Evolutionary conservation across 2,113 vertebrate species (phyloP).

Genomic region (Galemys pyrenaicus): DNA sequence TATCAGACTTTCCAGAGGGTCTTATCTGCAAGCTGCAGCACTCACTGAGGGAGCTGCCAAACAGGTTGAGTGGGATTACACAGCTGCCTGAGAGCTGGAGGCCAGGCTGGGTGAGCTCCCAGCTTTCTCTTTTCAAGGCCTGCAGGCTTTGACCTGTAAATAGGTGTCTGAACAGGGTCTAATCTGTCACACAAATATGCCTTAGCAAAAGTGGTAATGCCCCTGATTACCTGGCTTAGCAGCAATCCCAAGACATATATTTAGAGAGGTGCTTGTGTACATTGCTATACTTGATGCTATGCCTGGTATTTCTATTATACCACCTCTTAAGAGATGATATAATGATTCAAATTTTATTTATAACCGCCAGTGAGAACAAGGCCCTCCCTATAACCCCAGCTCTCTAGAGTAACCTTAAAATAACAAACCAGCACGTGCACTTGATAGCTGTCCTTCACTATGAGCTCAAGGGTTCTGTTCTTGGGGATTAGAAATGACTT

Average conservation of each 20-base stretch:
- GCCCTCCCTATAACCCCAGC: not conserved
- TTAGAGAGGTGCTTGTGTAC: slow-evolving; percentile 60
- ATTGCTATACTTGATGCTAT: slow-evolving; percentile 65
- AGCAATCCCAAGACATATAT: slow-evolving; percentile 48
- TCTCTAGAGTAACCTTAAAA: slow-evolving; percentile 46
- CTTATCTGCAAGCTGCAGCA: slow-evolving; percentile 75
- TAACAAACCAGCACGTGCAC: slow-evolving; percentile 1
- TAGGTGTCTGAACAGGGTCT: slow-evolving; percentile 87
- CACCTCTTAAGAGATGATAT: slow-evolving; percentile 52
- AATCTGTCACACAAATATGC: slow-evolving; percentile 81
- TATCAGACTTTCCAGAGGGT: slow-evolving; percentile 70
- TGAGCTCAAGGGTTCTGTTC: not conserved
- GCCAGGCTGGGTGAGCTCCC: slow-evolving; percentile 54
- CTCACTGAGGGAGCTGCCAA: slow-evolving; percentile 57
- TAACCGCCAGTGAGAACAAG: slow-evolving; percentile 60
- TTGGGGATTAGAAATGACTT: not conserved
- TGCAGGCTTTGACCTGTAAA: slow-evolving; percentile 91
- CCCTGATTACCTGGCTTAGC: slow-evolving; percentile 80
- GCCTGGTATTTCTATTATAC: slow-evolving; percentile 74
- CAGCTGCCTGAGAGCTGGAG: slow-evolving; percentile 67
- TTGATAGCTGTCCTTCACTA: not conserved
- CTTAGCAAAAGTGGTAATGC: slow-evolving; percentile 78
- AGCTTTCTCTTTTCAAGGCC: slow-evolving; percentile 78
- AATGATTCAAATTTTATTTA: slow-evolving; percentile 68
- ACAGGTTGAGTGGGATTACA: slow-evolving; percentile 79